phyloP scores from a whole-genome alignment of 2,888 invertebrate species.

The Eristalis tenax region DNA sequence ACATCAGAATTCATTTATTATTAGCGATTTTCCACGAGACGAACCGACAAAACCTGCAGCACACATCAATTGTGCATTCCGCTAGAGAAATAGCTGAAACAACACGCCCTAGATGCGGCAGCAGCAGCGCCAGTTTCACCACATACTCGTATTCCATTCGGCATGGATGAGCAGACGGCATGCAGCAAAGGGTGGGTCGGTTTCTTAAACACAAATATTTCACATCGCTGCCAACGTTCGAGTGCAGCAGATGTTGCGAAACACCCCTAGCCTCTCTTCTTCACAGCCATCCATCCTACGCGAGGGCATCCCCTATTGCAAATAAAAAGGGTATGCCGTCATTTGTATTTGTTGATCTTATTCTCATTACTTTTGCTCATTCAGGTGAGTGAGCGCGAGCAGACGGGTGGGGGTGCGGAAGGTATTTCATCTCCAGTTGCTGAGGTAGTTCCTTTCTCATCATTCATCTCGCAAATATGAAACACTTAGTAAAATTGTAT shows the following conservation, averaged over 20 bases:
- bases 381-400: constrained; percentile 13
- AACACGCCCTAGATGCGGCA: not conserved
- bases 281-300: too few species aligned
- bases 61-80: constrained; percentile 42
- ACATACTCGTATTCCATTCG: not conserved
- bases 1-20: constrained; percentile 43
- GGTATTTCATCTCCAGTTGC: not conserved
- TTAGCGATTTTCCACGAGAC: constrained; percentile 44
- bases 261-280: not conserved
- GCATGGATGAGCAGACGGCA: not conserved
- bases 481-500: constrained; percentile 42
- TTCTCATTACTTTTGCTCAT: constrained; percentile 36
- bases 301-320: not conserved
- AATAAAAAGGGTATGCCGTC: not conserved
- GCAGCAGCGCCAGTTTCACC: not conserved
- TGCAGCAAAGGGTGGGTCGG: not conserved
- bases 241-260: not conserved
- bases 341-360: constrained; percentile 4
- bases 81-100: not conserved
- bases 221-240: not conserved
- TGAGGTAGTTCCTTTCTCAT: not conserved
- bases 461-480: constrained; percentile 33
- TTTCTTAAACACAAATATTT: constrained; percentile 12
- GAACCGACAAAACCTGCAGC: constrained; percentile 14
- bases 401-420: not conserved